Base-by-base conservation (phyloP, 2,797 vertebrate species). In the Acanthurus tractus region DNA sequence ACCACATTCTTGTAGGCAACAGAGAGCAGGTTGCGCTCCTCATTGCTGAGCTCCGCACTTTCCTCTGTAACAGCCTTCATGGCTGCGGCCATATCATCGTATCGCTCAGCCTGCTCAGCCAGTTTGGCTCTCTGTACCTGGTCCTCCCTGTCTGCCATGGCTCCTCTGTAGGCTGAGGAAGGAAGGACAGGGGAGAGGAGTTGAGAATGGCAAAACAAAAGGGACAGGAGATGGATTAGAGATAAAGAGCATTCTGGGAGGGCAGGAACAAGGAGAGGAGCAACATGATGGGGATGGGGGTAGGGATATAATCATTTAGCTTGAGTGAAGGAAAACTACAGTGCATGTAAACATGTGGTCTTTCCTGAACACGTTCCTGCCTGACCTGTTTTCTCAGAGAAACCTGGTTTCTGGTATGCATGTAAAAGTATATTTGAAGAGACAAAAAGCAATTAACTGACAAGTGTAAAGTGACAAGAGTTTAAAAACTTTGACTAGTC, bases 1-100 rank as follows among this genome's bases (percentile, higher is more conserved):
- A 99, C 98, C 86, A 99, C 98, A 0, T 99, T 99, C 96, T 99
- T 99, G 93, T 98, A 99, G 90, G 98, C 98, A 6, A 99, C 98
- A 0, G 98, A 99, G 14, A 99, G 97, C 56, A 99, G 96, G 90
- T 99, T 99, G 85, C 98, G 96, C 92, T 99, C 98, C 90, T 99
- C 98, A 0, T 98, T 99, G 89, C 96, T 98, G 70, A 99, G 96
- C 86, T 98, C 97, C 78, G 91, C 86, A 12, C 93, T 95, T 94
- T 96, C 95, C 94, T 98, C 97, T 46, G 97, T 98, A 93, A 99
- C 97, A 34, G 92, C 88, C 94, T 98, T 99, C 98, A 99, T 99
- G 95, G 96, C 95, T 81, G 95, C 94, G 85, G 97, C 97, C 98
- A 99, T 99, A 95, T 99, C 98, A 85, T 99, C 98, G 12, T 99